Percentiles rank a stretch among this genome's conserved stretches.
Conservation (phyloP, 2,888 invertebrate species). For the Synanthedon tipuliformis region DNA sequence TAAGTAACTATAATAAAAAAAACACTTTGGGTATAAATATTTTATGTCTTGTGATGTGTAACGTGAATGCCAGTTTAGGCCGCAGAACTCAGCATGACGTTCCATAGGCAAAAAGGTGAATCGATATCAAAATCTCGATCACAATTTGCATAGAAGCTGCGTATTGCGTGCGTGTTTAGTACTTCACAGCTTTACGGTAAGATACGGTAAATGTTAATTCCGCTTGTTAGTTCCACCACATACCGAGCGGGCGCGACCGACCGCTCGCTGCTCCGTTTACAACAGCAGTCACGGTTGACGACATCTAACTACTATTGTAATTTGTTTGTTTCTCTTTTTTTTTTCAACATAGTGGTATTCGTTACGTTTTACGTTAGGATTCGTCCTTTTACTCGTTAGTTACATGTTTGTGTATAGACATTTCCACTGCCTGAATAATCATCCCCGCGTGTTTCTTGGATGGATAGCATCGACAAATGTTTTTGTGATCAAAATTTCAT, state of each 20-base stretch:
- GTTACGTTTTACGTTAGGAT: neutral
- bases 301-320: conserved; percentile 17
- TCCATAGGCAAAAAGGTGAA: too few relatives aligned
- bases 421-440: too few relatives aligned
- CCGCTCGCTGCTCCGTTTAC: conserved; percentile 25
- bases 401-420: too few relatives aligned
- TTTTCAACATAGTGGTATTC: conserved; percentile 2
- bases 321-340: conserved; percentile 23
- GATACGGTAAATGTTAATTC: conserved; percentile 54
- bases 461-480: too few relatives aligned
- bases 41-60: too few relatives aligned
- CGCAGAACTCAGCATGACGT: too few relatives aligned
- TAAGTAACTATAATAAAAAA: too few relatives aligned
- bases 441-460: too few relatives aligned
- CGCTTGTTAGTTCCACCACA: conserved; percentile 58
- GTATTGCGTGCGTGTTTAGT: conserved; percentile 22
- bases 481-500: too few relatives aligned
- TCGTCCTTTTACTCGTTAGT: neutral
- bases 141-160: conserved; percentile 27
- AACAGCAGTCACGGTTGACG: conserved; percentile 32
- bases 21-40: too few relatives aligned
- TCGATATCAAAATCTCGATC: neutral
- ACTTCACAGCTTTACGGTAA: conserved; percentile 34
- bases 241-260: conserved; percentile 20
- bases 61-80: too few relatives aligned